Conservation (phyloP, 2,797 vertebrate species). For the Anableps anableps region DNA sequence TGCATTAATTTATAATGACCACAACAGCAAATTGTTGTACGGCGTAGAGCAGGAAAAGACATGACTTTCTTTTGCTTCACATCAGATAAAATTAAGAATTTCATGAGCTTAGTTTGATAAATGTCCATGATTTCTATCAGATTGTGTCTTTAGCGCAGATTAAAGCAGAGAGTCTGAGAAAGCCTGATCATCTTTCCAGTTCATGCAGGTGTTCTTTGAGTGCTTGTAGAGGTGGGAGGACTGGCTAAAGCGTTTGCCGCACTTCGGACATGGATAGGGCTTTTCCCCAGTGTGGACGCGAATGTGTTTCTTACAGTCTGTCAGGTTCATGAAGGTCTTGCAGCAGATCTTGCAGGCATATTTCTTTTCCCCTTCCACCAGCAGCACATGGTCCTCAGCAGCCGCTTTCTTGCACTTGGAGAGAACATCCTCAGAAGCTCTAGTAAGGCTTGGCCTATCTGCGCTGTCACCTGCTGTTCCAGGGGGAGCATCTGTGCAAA, state of each 20-base stretch:
- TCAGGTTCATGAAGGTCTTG: constrained; percentile 96
- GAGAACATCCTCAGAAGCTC: constrained; percentile 93
- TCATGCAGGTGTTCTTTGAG: constrained; percentile 94
- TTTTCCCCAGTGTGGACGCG: constrained; percentile 96
- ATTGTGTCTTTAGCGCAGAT: neutral
- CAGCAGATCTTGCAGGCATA: constrained; percentile 98
- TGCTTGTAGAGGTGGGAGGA: constrained; percentile 98
- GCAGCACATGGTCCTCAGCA: constrained; percentile 92
- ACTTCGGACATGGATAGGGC: constrained; percentile 94
- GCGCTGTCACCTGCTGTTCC: constrained; percentile 24
- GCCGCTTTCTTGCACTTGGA: constrained; percentile 98
- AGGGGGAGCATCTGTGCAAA: constrained; percentile 77
- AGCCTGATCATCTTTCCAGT: constrained; percentile 91
- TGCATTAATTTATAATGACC: constrained; percentile 10
- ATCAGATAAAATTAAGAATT: neutral
- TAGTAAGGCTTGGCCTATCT: constrained; percentile 81
- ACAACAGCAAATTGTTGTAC: constrained; percentile 14
- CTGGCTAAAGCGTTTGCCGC: constrained; percentile 97
- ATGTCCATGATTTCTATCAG: neutral
- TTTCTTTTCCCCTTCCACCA: constrained; percentile 96
- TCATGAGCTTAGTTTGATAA: neutral
- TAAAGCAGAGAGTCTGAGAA: constrained; percentile 83
- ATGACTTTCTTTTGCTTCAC: constrained; percentile 8
- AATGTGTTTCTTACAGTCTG: constrained; percentile 98
- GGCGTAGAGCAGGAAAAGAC: neutral